These are phyloP conservation scores for Circaetus gallicus DNA, from an alignment of 2,113 vertebrate genomes.

Conservation along the genomic window DNA sequence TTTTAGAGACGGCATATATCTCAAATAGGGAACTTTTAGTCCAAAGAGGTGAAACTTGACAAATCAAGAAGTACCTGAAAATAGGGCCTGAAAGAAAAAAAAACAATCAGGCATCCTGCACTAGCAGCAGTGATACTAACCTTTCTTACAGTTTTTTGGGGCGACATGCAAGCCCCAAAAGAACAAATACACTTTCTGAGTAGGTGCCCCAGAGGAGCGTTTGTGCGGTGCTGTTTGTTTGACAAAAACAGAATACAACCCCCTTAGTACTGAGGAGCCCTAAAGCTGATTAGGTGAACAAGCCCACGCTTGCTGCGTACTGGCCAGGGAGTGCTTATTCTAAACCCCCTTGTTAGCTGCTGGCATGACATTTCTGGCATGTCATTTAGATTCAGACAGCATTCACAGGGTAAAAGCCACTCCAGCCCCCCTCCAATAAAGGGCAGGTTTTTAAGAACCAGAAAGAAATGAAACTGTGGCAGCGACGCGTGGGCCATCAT, in stretches of 20 bases:
- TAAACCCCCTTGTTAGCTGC: not conserved
- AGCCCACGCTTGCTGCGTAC: not conserved
- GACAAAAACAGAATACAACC: not conserved
- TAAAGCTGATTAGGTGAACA: not conserved
- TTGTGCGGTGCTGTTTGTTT: not conserved
- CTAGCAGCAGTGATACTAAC: not conserved
- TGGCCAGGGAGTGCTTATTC: not conserved
- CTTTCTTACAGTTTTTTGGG: not conserved
- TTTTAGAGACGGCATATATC: not conserved
- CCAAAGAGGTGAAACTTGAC: not conserved
- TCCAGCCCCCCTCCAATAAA: not conserved
- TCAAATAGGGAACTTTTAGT: not conserved
- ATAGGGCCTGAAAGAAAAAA: not conserved
- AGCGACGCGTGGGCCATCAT: accelerated
- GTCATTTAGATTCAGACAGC: not conserved
- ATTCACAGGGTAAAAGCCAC: not conserved
- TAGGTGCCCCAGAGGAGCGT: not conserved
- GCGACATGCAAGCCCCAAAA: not conserved
- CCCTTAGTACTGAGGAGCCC: not conserved
- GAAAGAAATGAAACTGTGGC: not conserved
- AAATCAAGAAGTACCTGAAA: not conserved
- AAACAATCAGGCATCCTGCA: not conserved
- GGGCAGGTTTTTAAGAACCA: not conserved
- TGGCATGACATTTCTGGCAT: not conserved
- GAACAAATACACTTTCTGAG: not conserved